These are phyloP conservation scores for Wasmannia auropunctata DNA, from an alignment of 1,140 invertebrate genomes.

Conservation along the genomic window DNA sequence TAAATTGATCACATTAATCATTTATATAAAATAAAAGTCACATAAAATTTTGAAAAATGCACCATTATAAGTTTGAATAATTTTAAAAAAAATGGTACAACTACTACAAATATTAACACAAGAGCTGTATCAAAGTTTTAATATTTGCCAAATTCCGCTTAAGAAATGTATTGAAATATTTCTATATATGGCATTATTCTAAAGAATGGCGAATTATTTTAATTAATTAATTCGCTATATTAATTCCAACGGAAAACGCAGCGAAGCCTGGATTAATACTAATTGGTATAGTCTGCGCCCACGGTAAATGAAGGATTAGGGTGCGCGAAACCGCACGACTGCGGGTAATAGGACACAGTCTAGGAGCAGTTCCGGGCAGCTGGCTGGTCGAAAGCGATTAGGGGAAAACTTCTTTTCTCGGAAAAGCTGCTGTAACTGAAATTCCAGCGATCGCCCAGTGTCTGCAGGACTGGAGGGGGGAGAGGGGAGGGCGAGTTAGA, in stretches of 20 bases:
- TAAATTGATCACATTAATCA: neutral
- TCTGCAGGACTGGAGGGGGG: neutral
- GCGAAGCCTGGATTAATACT: neutral
- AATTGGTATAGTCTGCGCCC: neutral
- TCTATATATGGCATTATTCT: neutral
- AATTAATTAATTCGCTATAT: no score
- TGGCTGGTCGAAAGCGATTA: slow-evolving; percentile 45
- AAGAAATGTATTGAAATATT: neutral
- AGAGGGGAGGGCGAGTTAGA: neutral
- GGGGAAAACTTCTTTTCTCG: neutral
- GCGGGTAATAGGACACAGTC: neutral
- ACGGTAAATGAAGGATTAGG: slow-evolving; percentile 13
- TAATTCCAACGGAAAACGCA: neutral
- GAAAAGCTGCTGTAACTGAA: slow-evolving; percentile 6
- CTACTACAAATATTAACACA: no score
- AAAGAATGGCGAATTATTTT: neutral
- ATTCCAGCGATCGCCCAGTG: neutral
- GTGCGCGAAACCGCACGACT: neutral
- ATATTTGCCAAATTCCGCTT: neutral
- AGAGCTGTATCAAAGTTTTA: neutral
- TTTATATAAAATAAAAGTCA: neutral
- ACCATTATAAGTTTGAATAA: neutral
- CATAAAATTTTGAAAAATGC: neutral
- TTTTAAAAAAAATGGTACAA: neutral
- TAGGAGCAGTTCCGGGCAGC: neutral